Evolutionary conservation across 37 sponge, comb jelly and placozoan species (phyloP).

Genomic region (Agelas oroides): DNA sequence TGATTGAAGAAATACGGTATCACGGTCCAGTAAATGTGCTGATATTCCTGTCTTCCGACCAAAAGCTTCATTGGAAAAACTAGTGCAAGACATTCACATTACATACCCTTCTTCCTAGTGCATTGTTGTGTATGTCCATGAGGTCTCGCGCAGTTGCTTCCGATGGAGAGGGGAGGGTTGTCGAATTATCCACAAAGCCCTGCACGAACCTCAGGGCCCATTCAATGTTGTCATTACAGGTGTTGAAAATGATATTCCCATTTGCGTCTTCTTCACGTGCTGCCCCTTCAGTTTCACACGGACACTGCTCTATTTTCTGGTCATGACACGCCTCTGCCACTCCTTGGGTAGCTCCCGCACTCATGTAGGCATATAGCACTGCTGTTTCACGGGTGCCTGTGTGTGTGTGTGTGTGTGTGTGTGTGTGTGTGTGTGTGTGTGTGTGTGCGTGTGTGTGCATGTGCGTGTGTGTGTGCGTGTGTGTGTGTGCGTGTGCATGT

Average conservation of each 20-base stretch:
- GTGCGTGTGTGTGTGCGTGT: too few relatives aligned
- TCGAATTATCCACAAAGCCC: too few relatives aligned
- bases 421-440: background rate
- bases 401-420: background rate
- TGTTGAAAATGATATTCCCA: slow-evolving; percentile 13
- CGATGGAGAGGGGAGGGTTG: background rate
- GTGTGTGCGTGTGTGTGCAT: background rate
- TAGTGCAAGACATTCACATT: too few relatives aligned
- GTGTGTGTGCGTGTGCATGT: too few relatives aligned
- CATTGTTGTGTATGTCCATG: slow-evolving; percentile 21
- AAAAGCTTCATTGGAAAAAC: too few relatives aligned
- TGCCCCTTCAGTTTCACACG: slow-evolving; percentile 14
- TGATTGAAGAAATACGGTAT: too few relatives aligned
- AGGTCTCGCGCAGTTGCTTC: background rate
- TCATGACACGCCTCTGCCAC: slow-evolving; percentile 38
- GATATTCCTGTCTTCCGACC: too few relatives aligned
- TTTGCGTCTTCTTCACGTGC: background rate
- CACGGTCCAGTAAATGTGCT: too few relatives aligned
- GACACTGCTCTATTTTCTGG: slow-evolving; percentile 36
- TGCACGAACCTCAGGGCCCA: background rate
- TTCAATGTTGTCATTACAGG: slow-evolving; percentile 35
- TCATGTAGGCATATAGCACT: slow-evolving; percentile 37
- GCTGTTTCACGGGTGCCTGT: slow-evolving; percentile 69
- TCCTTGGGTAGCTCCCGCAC: slow-evolving; percentile 31
- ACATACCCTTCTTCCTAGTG: slow-evolving; percentile 28